Conservation (phyloP, 2,888 invertebrate genomes). For the Sesia bembeciformis region DNA sequence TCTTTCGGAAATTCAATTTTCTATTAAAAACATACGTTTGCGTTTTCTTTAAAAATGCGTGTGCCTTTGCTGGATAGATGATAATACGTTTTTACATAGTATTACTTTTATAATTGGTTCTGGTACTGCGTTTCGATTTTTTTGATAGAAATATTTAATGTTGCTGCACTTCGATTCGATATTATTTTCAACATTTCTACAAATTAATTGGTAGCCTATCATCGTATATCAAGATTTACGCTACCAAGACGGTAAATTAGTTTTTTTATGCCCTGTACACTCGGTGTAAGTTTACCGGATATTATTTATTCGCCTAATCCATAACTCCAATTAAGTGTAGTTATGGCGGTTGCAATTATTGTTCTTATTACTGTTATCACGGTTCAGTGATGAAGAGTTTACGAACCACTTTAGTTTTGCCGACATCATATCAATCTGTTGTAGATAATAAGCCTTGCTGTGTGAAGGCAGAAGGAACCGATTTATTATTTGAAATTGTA, state of each 20-base stretch:
- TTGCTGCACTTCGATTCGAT: too few relatives aligned
- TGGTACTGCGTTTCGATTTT: too few relatives aligned
- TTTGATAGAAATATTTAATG: too few relatives aligned
- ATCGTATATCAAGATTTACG: conserved; percentile 28
- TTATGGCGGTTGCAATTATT: conserved; percentile 47
- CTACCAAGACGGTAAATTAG: conserved; percentile 9
- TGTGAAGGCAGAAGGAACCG: too few relatives aligned
- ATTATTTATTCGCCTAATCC: conserved; percentile 55
- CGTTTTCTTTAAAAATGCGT: too few relatives aligned
- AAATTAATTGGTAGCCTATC: conserved; percentile 47
- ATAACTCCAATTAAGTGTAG: conserved; percentile 56
- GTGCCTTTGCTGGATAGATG: too few relatives aligned
- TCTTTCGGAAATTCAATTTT: too few relatives aligned
- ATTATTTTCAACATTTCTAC: conserved; percentile 4
- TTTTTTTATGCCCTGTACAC: conserved; percentile 36
- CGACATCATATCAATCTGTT: conserved; percentile 2
- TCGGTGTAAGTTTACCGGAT: conserved; percentile 31
- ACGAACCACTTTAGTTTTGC: conserved; percentile 5
- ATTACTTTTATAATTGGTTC: too few relatives aligned
- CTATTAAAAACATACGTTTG: too few relatives aligned
- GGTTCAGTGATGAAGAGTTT: conserved; percentile 36
- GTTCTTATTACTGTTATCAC: conserved; percentile 42
- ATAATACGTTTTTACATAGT: too few relatives aligned
- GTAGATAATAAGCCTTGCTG: too few relatives aligned
- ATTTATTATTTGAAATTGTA: too few relatives aligned